Percentiles rank a stretch among this genome's conserved stretches.
phyloP scores from a whole-genome alignment of 2,797 vertebrate genomes.

The Bryconaethiops microstoma region DNA sequence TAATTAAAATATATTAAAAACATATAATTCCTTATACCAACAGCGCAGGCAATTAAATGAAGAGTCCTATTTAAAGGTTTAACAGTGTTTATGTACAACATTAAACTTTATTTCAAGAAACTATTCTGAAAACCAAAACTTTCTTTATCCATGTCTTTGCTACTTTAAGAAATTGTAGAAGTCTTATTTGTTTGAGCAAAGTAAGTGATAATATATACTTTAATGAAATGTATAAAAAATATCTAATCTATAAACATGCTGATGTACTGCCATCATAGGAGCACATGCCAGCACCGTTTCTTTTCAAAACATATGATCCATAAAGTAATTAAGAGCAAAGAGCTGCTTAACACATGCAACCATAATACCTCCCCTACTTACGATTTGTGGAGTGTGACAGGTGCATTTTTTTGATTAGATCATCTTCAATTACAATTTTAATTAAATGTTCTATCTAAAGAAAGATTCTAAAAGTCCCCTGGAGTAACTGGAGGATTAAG shows the following conservation, averaged over 20 bases:
- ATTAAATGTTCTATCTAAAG: slow-evolving; percentile 84
- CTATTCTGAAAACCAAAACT: neutral
- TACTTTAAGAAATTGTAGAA: neutral
- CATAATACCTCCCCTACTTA: slow-evolving; percentile 79
- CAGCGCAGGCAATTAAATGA: too few species aligned
- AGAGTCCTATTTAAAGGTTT: too few species aligned
- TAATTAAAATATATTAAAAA: too few species aligned
- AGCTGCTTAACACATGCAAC: slow-evolving; percentile 65
- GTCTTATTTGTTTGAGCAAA: neutral
- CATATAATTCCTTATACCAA: too few species aligned
- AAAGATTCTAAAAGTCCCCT: slow-evolving; percentile 60
- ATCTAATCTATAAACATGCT: neutral
- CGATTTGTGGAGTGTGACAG: slow-evolving; percentile 80
- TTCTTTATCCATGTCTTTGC: neutral
- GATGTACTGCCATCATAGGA: slow-evolving; percentile 16
- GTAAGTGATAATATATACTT: neutral
- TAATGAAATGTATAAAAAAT: neutral
- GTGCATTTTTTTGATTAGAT: slow-evolving; percentile 90
- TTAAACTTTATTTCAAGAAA: too few species aligned
- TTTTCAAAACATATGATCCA: slow-evolving; percentile 55
- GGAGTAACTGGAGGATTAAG: slow-evolving; percentile 62
- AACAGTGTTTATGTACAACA: too few species aligned
- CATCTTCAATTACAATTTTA: slow-evolving; percentile 92
- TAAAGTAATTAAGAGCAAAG: slow-evolving; percentile 60
- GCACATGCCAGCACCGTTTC: slow-evolving; percentile 24